Evolutionary conservation across 2,113 vertebrate species (phyloP), one percentile per base, ranked within the genome.

Genomic region (Aldabrachelys gigantea): DNA sequence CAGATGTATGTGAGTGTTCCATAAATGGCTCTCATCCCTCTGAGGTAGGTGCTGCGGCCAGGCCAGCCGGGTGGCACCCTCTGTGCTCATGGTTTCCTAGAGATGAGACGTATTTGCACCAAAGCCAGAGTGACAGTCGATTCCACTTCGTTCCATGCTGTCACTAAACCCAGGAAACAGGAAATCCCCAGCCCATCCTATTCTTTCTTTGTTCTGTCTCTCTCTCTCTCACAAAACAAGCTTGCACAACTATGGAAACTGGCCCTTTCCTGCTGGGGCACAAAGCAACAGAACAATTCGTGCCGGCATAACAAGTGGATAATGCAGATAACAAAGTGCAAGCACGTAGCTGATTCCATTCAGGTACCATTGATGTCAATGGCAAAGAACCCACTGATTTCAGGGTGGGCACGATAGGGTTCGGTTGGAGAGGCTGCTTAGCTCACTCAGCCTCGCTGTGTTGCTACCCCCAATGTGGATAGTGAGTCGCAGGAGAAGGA

Each of bases 81-180:
- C 29, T 82, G 38, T 9, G 62, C 59, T 88, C 9, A 29, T 4
- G 59, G 22, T 5, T 91, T 38, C 85, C 62, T 38, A 24, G 3
- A 25, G 59, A 88, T 10, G 93, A 88, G 35, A 94, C 90, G 44
- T 53, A 86, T 5, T 80, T 84, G 49, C 78, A 94, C 80, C 78
- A 94, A 89, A 92, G 62, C 24, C 35, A 13, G 44, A 82, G 19
- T 75, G 78, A 94, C 82, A 72, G 89, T 35, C 38, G 80, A 91
- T 93, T 89, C 16, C 76, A 79, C 57, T 95, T 95, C 94, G 87
- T 92, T 95, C 85, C 76, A 10, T 87, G 38, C 53, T 85, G 91
- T 2, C 19, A 72, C 25, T 95, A 82, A 93, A 24, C 94, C 93
- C 87, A 95, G 95, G 87, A 96, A 96, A 91, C 31, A 97, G 96